Evolutionary conservation across 2,888 invertebrate genomes (phyloP).

Genomic region (Microctonus hyperodae): DNA sequence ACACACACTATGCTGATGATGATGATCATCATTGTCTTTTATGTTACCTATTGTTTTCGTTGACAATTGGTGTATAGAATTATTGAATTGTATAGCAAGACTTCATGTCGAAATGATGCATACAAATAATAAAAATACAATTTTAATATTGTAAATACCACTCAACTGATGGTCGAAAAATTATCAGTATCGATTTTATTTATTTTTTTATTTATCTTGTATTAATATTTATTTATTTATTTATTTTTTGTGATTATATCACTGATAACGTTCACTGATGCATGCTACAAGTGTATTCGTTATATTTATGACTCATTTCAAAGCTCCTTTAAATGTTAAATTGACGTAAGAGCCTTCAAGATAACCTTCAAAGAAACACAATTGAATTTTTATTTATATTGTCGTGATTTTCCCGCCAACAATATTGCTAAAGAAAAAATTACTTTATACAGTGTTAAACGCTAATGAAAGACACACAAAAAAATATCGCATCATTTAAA

Average conservation of each 20-base stretch:
- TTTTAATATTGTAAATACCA: too few species aligned
- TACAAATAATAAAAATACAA: not conserved
- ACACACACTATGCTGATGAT: not conserved
- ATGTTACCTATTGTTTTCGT: not conserved
- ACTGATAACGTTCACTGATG: slow-evolving; percentile 7
- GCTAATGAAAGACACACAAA: not conserved
- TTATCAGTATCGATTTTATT: not conserved
- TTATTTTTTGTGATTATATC: not conserved
- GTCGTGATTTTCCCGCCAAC: not conserved
- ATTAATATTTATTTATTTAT: not conserved
- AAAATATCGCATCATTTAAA: not conserved
- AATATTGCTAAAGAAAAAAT: not conserved
- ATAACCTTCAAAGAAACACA: too few species aligned
- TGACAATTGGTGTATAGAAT: not conserved
- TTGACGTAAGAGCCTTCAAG: slow-evolving; percentile 9
- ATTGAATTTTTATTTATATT: too few species aligned
- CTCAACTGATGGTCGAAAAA: too few species aligned
- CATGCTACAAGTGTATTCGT: not conserved
- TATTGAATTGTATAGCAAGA: not conserved
- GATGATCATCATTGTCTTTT: too few species aligned
- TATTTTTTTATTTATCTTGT: not conserved
- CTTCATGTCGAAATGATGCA: not conserved
- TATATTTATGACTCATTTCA: slow-evolving; percentile 17
- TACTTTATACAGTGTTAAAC: not conserved
- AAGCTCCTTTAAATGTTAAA: not conserved